These are phyloP conservation scores for Lutra lutra DNA, from an alignment of 2,797 vertebrate species.

Conservation along the genomic window DNA sequence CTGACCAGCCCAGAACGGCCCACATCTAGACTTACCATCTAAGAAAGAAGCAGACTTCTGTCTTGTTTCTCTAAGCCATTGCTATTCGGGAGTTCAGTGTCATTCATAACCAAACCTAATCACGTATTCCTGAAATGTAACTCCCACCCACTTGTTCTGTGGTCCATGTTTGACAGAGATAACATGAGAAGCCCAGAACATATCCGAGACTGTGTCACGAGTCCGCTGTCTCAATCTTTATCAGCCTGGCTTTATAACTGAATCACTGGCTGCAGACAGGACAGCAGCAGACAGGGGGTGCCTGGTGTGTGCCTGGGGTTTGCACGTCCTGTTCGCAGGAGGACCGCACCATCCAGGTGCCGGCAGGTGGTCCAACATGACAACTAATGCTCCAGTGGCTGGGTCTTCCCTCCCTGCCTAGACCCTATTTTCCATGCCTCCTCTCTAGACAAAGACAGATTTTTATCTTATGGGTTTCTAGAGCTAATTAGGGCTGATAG, in stretches of 20 bases:
- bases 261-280: neutral
- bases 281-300: neutral
- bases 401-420: neutral
- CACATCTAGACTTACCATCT: neutral
- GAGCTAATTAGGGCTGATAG: neutral
- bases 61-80: neutral
- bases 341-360: neutral
- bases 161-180: neutral
- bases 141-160: neutral
- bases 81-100: neutral
- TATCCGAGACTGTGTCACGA: neutral
- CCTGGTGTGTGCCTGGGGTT: neutral
- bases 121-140: neutral
- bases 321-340: neutral
- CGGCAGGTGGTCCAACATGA: neutral
- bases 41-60: neutral
- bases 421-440: neutral
- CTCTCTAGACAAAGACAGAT: neutral
- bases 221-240: neutral
- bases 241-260: neutral
- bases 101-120: neutral
- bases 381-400: too few relatives aligned
- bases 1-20: neutral
- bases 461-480: neutral
- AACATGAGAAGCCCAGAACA: neutral